These are phyloP conservation scores for Meriones psammophilus DNA, from an alignment of 2,797 vertebrate species.

Conservation along the genomic window DNA sequence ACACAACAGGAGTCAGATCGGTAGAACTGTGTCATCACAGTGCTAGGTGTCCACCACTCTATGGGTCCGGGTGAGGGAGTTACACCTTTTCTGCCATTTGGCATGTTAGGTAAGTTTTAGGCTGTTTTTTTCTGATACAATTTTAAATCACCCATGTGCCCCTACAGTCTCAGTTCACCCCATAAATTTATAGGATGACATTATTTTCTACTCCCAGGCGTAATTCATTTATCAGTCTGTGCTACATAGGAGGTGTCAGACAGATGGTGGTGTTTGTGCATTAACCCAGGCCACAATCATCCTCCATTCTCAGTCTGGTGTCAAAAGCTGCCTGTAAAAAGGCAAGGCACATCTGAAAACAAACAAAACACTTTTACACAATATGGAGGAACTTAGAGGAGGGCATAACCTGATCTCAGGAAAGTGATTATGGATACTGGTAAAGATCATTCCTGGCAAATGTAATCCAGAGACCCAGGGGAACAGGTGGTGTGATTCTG, in stretches of 20 bases:
- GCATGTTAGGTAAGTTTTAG: no score
- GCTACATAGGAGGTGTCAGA: no score
- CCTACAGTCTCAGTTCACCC: not conserved
- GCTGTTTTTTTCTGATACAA: not conserved
- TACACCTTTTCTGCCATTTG: no score
- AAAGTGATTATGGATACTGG: not conserved
- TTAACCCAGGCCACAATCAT: not conserved
- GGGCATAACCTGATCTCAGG: not conserved
- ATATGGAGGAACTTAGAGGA: not conserved
- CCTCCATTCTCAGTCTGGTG: not conserved
- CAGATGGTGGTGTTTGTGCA: not conserved
- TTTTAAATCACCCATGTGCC: not conserved
- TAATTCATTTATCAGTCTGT: not conserved
- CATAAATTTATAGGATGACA: not conserved
- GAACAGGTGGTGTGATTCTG: not conserved
- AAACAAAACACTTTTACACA: not conserved
- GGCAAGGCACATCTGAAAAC: not conserved
- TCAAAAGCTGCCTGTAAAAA: not conserved
- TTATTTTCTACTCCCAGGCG: not conserved
- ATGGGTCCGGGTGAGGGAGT: no score
- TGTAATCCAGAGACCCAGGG: not conserved
- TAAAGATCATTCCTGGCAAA: not conserved
- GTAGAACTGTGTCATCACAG: no score
- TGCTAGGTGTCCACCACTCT: no score
- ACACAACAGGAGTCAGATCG: no score